Evolutionary conservation across 1,140 invertebrate genomes (phyloP).

Genomic region (Diachasma alloeum): DNA sequence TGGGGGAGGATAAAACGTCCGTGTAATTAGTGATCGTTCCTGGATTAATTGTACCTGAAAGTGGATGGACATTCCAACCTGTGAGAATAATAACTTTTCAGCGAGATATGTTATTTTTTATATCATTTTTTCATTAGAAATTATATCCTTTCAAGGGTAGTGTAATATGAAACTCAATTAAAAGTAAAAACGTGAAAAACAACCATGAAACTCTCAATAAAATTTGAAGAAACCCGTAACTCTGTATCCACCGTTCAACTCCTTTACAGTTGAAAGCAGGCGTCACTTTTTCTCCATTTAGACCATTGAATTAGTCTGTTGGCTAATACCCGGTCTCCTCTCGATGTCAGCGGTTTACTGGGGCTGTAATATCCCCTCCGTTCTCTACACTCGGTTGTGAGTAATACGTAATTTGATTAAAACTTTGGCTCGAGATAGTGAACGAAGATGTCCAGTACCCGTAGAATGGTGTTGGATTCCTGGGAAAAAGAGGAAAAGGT

Average conservation of each 20-base stretch:
- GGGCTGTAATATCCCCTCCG: slow-evolving; percentile 1
- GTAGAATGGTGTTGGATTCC: background rate
- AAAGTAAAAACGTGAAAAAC: background rate
- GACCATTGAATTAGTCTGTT: slow-evolving; percentile 25
- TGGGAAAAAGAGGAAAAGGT: background rate
- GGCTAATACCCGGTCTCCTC: background rate
- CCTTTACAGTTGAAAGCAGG: slow-evolving; percentile 6
- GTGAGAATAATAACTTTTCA: too few relatives aligned
- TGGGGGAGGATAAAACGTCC: too few relatives aligned
- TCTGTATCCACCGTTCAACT: slow-evolving; percentile 1
- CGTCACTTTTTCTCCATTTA: slow-evolving; percentile 18
- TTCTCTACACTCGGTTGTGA: background rate
- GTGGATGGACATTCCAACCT: too few relatives aligned
- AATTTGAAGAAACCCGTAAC: background rate
- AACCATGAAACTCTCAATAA: background rate
- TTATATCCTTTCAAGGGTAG: background rate
- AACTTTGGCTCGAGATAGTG: slow-evolving; percentile 23
- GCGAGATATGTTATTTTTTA: too few relatives aligned
- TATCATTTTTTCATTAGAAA: too few relatives aligned
- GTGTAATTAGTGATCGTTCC: too few relatives aligned
- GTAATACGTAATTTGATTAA: slow-evolving; percentile 38
- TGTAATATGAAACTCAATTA: background rate
- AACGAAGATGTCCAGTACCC: background rate
- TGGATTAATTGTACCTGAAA: too few relatives aligned
- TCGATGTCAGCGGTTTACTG: slow-evolving; percentile 28